Evolutionary conservation across 2,113 vertebrate species (phyloP).

Genomic region (Romanogobio albipinnatus): DNA sequence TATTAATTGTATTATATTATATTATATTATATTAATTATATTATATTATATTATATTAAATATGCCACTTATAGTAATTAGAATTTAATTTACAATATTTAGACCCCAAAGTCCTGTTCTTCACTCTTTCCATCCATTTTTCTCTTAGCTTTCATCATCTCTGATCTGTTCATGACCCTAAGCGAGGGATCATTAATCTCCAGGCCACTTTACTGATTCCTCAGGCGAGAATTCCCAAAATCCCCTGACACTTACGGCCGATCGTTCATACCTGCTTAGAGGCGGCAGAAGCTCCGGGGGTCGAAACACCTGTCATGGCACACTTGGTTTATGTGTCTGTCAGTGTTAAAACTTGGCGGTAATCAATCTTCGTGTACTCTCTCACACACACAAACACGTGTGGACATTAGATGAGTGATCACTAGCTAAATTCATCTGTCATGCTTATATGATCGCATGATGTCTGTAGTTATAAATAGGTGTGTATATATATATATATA

Average conservation of each 20-base stretch:
- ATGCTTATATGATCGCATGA: constrained; percentile 10
- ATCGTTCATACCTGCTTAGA: constrained; percentile 13
- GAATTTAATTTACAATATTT: too few species aligned
- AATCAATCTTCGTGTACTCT: constrained; percentile 17
- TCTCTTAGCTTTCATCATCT: background rate
- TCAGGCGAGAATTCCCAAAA: constrained; percentile 40
- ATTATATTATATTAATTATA: too few species aligned
- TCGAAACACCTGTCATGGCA: constrained; percentile 31
- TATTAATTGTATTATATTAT: too few species aligned
- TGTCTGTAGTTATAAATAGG: background rate
- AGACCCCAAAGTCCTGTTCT: too few species aligned
- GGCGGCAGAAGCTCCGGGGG: background rate
- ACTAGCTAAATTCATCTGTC: constrained; percentile 17
- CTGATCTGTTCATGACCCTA: background rate
- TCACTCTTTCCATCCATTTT: too few species aligned
- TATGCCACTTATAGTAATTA: too few species aligned
- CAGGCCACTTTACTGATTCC: background rate
- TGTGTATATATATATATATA: too few species aligned
- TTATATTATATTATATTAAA: too few species aligned
- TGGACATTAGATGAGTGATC: background rate
- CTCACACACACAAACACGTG: background rate
- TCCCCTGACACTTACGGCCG: constrained; percentile 32
- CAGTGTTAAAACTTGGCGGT: background rate
- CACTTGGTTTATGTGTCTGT: constrained; percentile 46
- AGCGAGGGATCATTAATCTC: constrained; percentile 9